A percentile compares a stretch with the other conserved stretches of the same genome.
These are phyloP conservation scores for Drosophila setosimentum DNA, from an alignment of 2,888 invertebrate species.

Conservation along the genomic window DNA sequence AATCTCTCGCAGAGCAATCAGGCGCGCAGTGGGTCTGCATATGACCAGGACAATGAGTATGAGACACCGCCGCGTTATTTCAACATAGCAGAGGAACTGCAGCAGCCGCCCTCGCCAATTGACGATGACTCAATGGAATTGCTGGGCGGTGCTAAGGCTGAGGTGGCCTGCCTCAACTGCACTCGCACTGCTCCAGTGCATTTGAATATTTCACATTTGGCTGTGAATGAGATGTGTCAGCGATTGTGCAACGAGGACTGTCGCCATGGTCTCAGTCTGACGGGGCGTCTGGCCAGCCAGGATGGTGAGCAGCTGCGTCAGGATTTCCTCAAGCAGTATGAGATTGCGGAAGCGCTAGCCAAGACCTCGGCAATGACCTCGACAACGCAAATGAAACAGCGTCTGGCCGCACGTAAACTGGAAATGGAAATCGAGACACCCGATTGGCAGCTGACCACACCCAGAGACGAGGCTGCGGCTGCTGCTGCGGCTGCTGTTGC, in stretches of 20 bases:
- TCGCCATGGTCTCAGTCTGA: slow-evolving; percentile 62
- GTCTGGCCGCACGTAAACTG: slow-evolving; percentile 87
- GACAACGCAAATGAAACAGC: slow-evolving; percentile 86
- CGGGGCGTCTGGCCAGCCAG: slow-evolving; percentile 51
- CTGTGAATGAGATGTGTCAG: slow-evolving; percentile 81
- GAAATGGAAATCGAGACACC: slow-evolving; percentile 85
- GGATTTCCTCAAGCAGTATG: slow-evolving; percentile 85
- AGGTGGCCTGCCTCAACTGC: slow-evolving; percentile 77
- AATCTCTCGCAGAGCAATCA: slow-evolving; percentile 49
- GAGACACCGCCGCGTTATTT: slow-evolving; percentile 81
- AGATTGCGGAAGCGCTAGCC: slow-evolving; percentile 87
- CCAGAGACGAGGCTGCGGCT: slow-evolving; percentile 36
- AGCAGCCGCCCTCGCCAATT: slow-evolving; percentile 52
- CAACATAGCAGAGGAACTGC: slow-evolving; percentile 42
- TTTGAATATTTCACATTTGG: slow-evolving; percentile 41
- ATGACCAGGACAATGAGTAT: slow-evolving; percentile 63
- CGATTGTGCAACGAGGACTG: slow-evolving; percentile 82
- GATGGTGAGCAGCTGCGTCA: slow-evolving; percentile 57
- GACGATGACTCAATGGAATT: slow-evolving; percentile 36
- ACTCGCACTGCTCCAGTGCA: slow-evolving; percentile 52
- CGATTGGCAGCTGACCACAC: slow-evolving; percentile 43
- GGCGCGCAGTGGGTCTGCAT: slow-evolving; percentile 42
- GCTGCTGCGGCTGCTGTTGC: slow-evolving; percentile 46
- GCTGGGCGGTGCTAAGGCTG: slow-evolving; percentile 51
- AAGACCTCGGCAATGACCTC: slow-evolving; percentile 87